phyloP scores from a whole-genome alignment of 2,113 vertebrate genomes.

The Gopherus evgoodei region DNA sequence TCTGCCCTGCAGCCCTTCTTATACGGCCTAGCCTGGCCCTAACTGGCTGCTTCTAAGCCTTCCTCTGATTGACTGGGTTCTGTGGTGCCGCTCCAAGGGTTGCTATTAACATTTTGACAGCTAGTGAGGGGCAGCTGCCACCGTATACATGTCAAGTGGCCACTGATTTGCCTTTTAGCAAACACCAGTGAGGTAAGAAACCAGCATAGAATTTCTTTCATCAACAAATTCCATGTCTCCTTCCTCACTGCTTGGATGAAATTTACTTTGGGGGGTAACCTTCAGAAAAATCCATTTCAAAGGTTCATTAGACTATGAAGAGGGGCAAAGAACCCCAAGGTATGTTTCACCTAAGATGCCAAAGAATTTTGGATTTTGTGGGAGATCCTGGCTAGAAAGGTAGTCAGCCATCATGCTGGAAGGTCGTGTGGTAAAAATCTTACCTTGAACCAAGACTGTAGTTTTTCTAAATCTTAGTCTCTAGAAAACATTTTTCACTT shows the following conservation, averaged over 20 bases:
- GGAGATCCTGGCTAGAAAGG: neutral
- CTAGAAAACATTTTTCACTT: neutral
- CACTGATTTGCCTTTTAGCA: neutral
- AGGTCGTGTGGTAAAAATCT: too few species aligned
- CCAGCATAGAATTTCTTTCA: neutral
- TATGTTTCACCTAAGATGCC: neutral
- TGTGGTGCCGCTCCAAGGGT: too few species aligned
- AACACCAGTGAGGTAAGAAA: neutral
- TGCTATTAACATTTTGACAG: too few species aligned
- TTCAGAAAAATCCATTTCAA: neutral
- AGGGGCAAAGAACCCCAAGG: neutral
- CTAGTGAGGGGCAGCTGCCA: too few species aligned
- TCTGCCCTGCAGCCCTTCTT: too few species aligned
- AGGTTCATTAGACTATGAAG: neutral
- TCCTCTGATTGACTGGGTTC: too few species aligned
- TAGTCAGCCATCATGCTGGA: neutral
- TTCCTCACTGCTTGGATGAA: neutral
- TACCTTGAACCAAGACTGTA: neutral
- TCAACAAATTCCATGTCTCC: neutral
- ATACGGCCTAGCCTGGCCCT: too few species aligned
- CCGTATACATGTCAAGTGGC: too few species aligned
- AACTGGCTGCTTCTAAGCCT: too few species aligned
- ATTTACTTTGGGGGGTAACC: neutral
- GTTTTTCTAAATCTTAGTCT: neutral
- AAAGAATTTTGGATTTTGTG: neutral